These are phyloP conservation scores for Monomorium pharaonis DNA, from an alignment of 1,140 invertebrate genomes.

Conservation along the genomic window DNA sequence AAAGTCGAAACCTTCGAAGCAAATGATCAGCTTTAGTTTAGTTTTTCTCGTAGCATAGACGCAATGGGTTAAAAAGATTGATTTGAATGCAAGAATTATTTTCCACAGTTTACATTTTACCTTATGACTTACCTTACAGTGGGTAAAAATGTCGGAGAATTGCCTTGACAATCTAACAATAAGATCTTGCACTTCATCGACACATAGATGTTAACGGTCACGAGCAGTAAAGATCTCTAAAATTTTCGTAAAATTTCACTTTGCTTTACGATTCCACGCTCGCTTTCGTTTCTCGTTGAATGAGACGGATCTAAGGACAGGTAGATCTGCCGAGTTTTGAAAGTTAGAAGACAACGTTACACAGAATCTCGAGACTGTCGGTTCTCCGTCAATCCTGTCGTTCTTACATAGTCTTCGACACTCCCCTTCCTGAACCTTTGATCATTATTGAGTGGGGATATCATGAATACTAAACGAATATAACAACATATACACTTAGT, in stretches of 20 bases:
- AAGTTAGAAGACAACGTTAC: slow-evolving; percentile 40
- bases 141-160: slow-evolving; percentile 81
- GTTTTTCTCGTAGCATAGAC: too few relatives aligned
- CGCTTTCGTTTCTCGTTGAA: too few relatives aligned
- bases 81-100: neutral
- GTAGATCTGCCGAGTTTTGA: neutral
- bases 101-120: neutral
- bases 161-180: slow-evolving; percentile 82
- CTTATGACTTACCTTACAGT: slow-evolving; percentile 79
- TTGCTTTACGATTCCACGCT: neutral
- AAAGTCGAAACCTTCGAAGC: too few relatives aligned
- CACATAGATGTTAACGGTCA: slow-evolving; percentile 76
- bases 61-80: neutral
- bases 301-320: too few relatives aligned
- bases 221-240: neutral
- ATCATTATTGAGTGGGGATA: slow-evolving; percentile 58
- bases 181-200: slow-evolving; percentile 84
- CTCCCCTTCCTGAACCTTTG: slow-evolving; percentile 68
- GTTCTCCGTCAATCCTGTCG: slow-evolving; percentile 46
- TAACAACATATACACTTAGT: neutral
- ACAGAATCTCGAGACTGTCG: slow-evolving; percentile 67
- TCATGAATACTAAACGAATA: neutral
- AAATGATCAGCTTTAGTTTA: too few relatives aligned
- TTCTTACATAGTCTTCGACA: slow-evolving; percentile 69
- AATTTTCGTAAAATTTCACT: neutral